phyloP scores from a whole-genome alignment of 2,888 invertebrate species.

The Parelbella ahira region DNA sequence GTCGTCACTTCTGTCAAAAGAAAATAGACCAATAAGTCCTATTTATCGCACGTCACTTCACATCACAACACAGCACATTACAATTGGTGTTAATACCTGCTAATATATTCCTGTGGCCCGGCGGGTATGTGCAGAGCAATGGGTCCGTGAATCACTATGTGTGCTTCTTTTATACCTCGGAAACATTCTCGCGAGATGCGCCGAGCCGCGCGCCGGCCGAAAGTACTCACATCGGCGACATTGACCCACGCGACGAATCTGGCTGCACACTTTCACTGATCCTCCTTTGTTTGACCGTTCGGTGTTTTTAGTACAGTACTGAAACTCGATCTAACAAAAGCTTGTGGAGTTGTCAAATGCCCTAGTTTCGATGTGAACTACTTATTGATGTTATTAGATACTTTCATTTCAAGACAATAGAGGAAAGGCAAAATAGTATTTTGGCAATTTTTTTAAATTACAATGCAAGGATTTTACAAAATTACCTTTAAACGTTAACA shows the following conservation, averaged over 20 bases:
- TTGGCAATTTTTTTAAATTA: no score
- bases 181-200: constrained; percentile 72
- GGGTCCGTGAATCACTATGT: constrained; percentile 62
- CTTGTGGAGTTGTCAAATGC: no score
- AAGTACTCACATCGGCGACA: constrained; percentile 46
- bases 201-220: constrained; percentile 57
- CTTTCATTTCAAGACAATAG: no score
- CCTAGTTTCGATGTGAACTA: no score
- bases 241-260: constrained; percentile 43
- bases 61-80: constrained; percentile 32
- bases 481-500: no score
- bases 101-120: constrained; percentile 31
- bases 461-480: no score
- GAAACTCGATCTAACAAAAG: no score
- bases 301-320: no score
- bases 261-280: constrained; percentile 55
- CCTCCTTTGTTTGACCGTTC: no score
- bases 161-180: constrained; percentile 78
- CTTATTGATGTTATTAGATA: no score
- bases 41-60: constrained; percentile 37
- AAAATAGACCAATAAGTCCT: constrained; percentile 48
- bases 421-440: no score
- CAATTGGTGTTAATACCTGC: constrained; percentile 33
- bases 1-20: constrained; percentile 68
- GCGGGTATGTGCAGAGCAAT: constrained; percentile 64